Base-by-base conservation (phyloP, 2,888 invertebrate species). In the Sarcophaga caerulescens region DNA sequence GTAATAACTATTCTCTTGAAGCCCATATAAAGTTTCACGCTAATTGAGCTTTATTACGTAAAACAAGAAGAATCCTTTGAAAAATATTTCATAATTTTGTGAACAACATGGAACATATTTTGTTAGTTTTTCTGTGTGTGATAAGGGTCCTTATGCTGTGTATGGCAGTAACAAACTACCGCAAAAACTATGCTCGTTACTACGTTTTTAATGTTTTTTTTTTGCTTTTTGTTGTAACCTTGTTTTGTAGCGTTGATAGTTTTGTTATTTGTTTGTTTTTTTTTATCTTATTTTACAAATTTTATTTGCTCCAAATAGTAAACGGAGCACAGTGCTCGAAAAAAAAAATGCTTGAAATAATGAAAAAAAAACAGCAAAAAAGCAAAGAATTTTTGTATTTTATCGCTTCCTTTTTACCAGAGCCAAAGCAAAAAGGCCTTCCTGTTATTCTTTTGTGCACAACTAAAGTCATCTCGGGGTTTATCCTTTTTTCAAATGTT, bases 341-440 rank as follows among this genome's bases (percentile, higher is more conserved):
- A 75, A 52, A 75, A 70, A 70, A 52, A 52, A 17, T 57, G n/a
- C 19, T 19, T 23, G 10, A 52, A 70, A 70, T 21, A 73, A 71
- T n/a, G 63, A n/a, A n/a, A 47, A 63, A 73, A 44, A 74, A 63
- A 6, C 5, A 52, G 2, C 12, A 57, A 25, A 45, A 65, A 21
- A 71, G 17, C 52, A 52, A 35, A 75, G 70, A 66, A 66, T 66
- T 65, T 65, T 80, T 77, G 78, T 81, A 71, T 74, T 86, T 86
- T 86, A 84, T 86, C 84, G 86, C 78, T 86, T 86, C 86, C 86
- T 84, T 86, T 86, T 84, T 84, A 79, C 73, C 10, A 35, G 69
- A 77, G 66, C 81, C 60, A 86, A 74, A 84, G 84, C 84, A 83
- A 83, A 83, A 74, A 77, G 80, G 68, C 77, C 76, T 85, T 85